Base-by-base conservation (phyloP, 2,888 invertebrate genomes). In the Tryphoninae sp. region DNA sequence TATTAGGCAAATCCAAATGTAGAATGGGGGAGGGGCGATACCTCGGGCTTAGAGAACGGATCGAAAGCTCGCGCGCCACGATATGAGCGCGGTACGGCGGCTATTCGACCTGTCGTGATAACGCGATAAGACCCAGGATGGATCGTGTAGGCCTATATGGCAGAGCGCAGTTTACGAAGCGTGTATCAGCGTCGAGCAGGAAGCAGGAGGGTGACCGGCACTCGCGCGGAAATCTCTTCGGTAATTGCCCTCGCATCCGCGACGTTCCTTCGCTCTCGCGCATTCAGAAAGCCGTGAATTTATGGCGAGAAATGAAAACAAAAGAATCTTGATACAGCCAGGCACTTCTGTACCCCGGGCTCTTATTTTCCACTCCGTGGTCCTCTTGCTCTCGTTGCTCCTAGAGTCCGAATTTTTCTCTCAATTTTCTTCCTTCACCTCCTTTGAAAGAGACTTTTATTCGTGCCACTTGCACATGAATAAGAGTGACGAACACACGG, bases 61-160 rank as follows among this genome's bases (percentile, higher is more conserved):
- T 82, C 78, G 55, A 62, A 76, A 68, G 74, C 81, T 76, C 49
- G 33, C 33, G 22, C 6, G 65, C 19, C 71, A 9, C 62, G 42
- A 76, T 79, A 53, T 55, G 67, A 22, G 53, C 9, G 49, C 42
- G 6, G 45, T 42, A 51, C 40, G 62, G 16, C 42, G 45, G 78
- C 78, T 72, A 82, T 71, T 79, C 76, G 68, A 72, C 68, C 76
- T 64, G 62, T 61, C 58, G 62, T 19, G 79, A 82, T 79, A 76
- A 79, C 72, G 72, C 68, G 82, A 82, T 82, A 79, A 82, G 79
- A 71, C 19, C 67, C 67, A 33, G 49, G 79, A 82, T 79, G 62
- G 75, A 82, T 82, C 65, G 33, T 7, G 33, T 33, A 33, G 33
- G 33, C 33, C 33, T 33, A 33, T 33, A 6, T 33, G 49, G 40